Percentiles rank a stretch among this genome's conserved stretches.
Conservation (phyloP, 2,113 vertebrate genomes). For the Poecile atricapillus region DNA sequence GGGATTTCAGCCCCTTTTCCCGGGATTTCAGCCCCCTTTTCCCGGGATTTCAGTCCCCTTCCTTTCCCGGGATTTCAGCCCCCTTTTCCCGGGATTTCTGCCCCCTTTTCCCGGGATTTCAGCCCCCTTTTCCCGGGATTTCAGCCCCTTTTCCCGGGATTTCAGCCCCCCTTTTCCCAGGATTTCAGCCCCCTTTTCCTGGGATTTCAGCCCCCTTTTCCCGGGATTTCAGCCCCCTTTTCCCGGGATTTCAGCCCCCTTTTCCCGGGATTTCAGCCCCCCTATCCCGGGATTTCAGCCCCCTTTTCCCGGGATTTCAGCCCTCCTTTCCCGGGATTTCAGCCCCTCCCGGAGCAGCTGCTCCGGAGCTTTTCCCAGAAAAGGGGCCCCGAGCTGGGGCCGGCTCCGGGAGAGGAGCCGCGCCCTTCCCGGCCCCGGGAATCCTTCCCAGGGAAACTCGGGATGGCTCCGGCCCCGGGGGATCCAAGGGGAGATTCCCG, state of each 20-base stretch:
- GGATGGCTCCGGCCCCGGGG: not conserved
- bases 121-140: no score
- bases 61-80: not conserved
- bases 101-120: not conserved
- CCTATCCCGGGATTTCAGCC: no score
- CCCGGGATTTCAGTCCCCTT: no score
- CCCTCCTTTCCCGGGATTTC: no score
- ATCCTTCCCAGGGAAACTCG: not conserved
- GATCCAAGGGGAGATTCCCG: no score
- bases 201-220: no score
- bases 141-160: not conserved
- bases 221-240: not conserved
- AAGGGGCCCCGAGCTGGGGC: not conserved
- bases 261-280: not conserved
- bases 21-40: not conserved
- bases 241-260: no score
- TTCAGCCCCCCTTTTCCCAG: no score
- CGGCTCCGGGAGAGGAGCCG: not conserved
- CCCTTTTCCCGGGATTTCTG: no score
- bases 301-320: not conserved
- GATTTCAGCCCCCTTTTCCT: no score
- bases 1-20: no score
- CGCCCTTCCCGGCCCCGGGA: not conserved
- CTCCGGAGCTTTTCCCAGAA: not conserved
- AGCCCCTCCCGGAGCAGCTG: not conserved